phyloP scores from a whole-genome alignment of 2,888 invertebrate species.

The Aphrophora alni region DNA sequence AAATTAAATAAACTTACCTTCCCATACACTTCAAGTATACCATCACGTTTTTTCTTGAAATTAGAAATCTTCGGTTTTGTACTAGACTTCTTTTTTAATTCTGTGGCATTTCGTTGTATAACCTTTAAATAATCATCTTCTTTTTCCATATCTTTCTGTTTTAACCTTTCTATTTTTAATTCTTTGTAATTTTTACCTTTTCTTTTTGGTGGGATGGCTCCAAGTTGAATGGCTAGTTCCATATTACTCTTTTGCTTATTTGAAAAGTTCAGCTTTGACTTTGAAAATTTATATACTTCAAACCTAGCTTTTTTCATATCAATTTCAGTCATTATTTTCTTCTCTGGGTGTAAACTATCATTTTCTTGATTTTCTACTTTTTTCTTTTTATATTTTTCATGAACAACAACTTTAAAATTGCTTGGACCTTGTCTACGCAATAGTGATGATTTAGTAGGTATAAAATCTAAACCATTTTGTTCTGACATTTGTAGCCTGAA shows the following conservation, averaged over 20 bases:
- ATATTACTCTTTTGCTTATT: conserved; percentile 28
- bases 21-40: conserved; percentile 19
- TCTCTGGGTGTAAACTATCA: neutral
- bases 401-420: conserved; percentile 20
- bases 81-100: neutral
- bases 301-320: conserved; percentile 24
- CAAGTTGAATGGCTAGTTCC: conserved; percentile 26
- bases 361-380: neutral
- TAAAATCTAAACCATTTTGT: neutral
- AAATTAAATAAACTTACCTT: too few relatives aligned
- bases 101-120: neutral
- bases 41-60: neutral
- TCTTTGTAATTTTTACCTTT: conserved; percentile 22
- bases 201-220: conserved; percentile 17
- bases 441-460: conserved; percentile 20
- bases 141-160: neutral
- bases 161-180: neutral
- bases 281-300: conserved; percentile 30
- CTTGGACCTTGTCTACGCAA: neutral
- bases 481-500: neutral
- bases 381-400: conserved; percentile 3
- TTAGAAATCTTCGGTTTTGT: neutral
- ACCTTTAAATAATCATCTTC: conserved; percentile 11
- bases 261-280: conserved; percentile 21
- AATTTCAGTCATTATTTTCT: neutral